Evolutionary conservation across 1,140 invertebrate genomes (phyloP), one percentile per base, ranked within the genome.

Genomic region (Venustaconcha ellipsiformis): DNA sequence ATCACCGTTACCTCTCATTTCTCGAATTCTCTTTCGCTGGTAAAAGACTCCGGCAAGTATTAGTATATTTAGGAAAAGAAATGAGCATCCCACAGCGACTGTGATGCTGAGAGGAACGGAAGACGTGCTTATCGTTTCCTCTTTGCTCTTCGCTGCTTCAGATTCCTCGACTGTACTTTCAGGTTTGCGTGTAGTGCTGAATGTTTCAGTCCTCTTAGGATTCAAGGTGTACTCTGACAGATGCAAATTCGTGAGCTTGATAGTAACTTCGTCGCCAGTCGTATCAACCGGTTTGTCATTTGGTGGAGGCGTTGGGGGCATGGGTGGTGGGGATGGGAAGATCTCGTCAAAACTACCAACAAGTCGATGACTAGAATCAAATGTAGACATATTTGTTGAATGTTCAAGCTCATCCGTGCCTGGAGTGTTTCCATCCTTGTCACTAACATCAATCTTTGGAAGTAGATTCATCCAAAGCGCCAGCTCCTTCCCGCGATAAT

Each of bases 391-490:
- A 69, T 88, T 85, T 67, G 83, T 81, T 59, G 86, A 88, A 76
- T 95, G 93, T 56, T 95, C 93, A 0, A 98, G 92, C 73, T 96
- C 93, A 90, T 98, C 96, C 4, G 73, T 59, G 90, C 97, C 95
- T 0, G 94, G 94, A 59, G 93, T 92, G 11, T 94, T 95, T 23
- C 96, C 95, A 84, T 95, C 95, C 78, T 72, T 80, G 67, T 76
- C 82, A 37, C 95, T 94, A 62, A 94, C 93, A 85, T 99, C 96
- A 18, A 99, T 92, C 88, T 97, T 96, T 6, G 97, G 97, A 63
- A 99, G 95, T 20, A 99, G 91, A 84, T 97, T 96, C 57, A 97
- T 88, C 98, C 98, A 99, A 89, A 99, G 97, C 1, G 96, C 98
- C n/a, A 99, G 91, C 69, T 96, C 94, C 90, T 97, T 96, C 12